A percentile compares a stretch with the other conserved stretches of the same genome.
Conservation (phyloP, 2,888 invertebrate genomes). For the Scelioninae gen. 1 region DNA sequence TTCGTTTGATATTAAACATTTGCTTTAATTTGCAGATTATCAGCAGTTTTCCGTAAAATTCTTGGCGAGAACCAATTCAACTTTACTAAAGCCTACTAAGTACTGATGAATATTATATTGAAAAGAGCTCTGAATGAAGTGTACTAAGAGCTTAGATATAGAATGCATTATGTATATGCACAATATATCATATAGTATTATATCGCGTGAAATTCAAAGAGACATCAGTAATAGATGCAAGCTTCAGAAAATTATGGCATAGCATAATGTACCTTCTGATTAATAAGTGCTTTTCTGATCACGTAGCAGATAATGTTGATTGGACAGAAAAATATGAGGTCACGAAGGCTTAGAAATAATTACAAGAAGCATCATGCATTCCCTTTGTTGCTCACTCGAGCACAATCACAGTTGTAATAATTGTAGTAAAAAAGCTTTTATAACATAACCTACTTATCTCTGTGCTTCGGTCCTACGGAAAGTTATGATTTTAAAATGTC, state of each 20-base stretch:
- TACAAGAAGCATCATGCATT: conserved; percentile 21
- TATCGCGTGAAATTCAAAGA: conserved; percentile 39
- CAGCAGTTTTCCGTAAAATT: background rate
- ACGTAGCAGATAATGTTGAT: conserved; percentile 39
- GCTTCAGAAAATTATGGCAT: conserved; percentile 31
- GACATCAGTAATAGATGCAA: conserved; percentile 35
- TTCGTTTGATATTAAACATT: too few species aligned
- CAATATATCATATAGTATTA: conserved; percentile 11
- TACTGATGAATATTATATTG: conserved; percentile 28
- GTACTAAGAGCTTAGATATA: conserved; percentile 39
- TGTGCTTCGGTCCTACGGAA: background rate
- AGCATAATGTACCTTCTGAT: conserved; percentile 18
- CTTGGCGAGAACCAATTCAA: conserved; percentile 9
- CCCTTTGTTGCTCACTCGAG: background rate
- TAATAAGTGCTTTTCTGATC: conserved; percentile 48
- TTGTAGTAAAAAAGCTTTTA: background rate
- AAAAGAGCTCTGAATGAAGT: conserved; percentile 28
- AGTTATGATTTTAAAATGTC: conserved; percentile 6
- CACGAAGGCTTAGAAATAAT: conserved; percentile 36
- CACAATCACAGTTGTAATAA: conserved; percentile 19
- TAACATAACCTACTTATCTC: background rate
- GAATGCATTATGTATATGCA: conserved; percentile 21
- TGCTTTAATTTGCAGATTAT: background rate
- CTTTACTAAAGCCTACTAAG: conserved; percentile 23
- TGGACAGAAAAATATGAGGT: conserved; percentile 48